phyloP scores from a whole-genome alignment of 2,113 vertebrate species.

The Gymnobelideus leadbeateri region DNA sequence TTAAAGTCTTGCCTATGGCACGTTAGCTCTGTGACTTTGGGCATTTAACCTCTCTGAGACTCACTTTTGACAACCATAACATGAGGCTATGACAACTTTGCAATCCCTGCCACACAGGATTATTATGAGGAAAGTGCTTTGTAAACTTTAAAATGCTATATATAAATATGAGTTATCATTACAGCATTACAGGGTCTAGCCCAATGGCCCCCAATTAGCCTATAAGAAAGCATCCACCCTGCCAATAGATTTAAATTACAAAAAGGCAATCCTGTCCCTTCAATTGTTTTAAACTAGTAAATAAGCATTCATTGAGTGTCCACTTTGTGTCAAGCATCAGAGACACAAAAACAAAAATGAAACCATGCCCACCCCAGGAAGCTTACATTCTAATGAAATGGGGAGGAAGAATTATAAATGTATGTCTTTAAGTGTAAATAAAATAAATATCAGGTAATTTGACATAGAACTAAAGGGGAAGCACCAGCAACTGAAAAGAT shows the following conservation, averaged over 20 bases:
- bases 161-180: not conserved
- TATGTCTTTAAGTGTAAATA: not conserved
- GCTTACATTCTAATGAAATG: not conserved
- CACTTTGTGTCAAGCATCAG: not conserved
- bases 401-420: not conserved
- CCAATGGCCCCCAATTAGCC: constrained; percentile 1
- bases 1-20: not conserved
- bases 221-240: not conserved
- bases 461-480: not conserved
- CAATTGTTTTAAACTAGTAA: not conserved
- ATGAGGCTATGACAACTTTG: not conserved
- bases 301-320: not conserved
- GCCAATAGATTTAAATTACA: constrained; percentile 9
- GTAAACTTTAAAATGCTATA: too few relatives aligned
- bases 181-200: not conserved
- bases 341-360: not conserved
- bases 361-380: not conserved
- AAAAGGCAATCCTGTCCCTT: not conserved
- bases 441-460: not conserved
- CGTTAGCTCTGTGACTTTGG: not conserved
- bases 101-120: not conserved
- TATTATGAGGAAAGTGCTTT: not conserved
- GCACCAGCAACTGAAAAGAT: not conserved
- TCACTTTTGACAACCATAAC: not conserved
- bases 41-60: not conserved